phyloP scores from a whole-genome alignment of 2,797 vertebrate genomes.

The Sebastes steindachneri region DNA sequence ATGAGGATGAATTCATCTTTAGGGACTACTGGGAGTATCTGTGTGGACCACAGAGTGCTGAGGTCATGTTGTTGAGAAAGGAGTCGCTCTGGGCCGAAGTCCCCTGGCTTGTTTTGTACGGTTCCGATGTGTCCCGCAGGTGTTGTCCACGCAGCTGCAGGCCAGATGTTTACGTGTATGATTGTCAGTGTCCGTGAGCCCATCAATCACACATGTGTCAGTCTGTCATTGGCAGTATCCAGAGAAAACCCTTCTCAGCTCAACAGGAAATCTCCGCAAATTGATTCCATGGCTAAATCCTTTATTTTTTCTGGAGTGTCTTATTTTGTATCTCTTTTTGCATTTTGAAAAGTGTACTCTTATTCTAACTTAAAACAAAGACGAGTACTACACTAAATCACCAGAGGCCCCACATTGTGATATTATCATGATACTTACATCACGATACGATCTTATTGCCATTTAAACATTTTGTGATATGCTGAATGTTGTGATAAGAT shows the following conservation, averaged over 20 bases:
- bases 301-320: neutral
- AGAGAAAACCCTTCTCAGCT: constrained; percentile 1
- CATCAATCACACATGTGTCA: constrained; percentile 37
- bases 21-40: constrained; percentile 35
- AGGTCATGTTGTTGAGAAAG: constrained; percentile 47
- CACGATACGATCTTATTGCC: too few species aligned
- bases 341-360: neutral
- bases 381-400: neutral
- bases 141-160: constrained; percentile 56
- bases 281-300: neutral
- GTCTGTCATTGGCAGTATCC: neutral
- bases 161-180: constrained; percentile 52
- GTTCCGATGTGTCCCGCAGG: constrained; percentile 41
- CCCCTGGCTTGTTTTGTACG: constrained; percentile 15
- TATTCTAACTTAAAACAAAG: neutral
- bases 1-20: constrained; percentile 57
- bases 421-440: too few species aligned
- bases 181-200: constrained; percentile 4
- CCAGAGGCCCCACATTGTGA: too few species aligned
- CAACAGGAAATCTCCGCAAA: neutral
- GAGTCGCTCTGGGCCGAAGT: constrained; percentile 1
- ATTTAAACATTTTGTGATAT: too few species aligned
- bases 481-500: too few species aligned
- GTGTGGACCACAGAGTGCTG: constrained; percentile 21
- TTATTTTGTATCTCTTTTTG: neutral